A percentile compares a stretch with the other conserved stretches of the same genome.
phyloP scores from a whole-genome alignment of 1,140 invertebrate species.

The Dendrolimus punctatus region DNA sequence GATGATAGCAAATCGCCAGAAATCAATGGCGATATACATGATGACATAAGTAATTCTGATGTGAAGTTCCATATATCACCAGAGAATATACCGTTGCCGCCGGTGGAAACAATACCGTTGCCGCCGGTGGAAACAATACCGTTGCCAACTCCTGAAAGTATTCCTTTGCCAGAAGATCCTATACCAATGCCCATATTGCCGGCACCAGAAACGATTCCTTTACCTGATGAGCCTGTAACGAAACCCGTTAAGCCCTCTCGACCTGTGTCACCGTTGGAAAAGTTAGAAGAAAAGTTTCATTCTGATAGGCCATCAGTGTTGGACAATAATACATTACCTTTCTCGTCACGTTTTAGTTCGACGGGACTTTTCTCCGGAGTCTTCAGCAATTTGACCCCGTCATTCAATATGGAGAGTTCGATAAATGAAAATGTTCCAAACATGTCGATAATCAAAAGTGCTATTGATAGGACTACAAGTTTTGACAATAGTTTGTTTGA shows the following conservation, averaged over 20 bases:
- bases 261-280: constrained; percentile 12
- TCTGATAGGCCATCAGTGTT: constrained; percentile 33
- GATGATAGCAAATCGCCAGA: constrained; percentile 40
- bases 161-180: constrained; percentile 53
- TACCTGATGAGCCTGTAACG: constrained; percentile 44
- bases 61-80: constrained; percentile 40
- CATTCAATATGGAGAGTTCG: constrained; percentile 36
- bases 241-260: constrained; percentile 20
- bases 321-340: constrained; percentile 38
- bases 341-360: constrained; percentile 52
- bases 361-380: constrained; percentile 61
- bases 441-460: constrained; percentile 68
- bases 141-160: constrained; percentile 46
- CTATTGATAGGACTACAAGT: constrained; percentile 68
- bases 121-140: constrained; percentile 55
- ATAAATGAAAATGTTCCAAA: constrained; percentile 63
- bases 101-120: constrained; percentile 50
- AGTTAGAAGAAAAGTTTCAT: constrained; percentile 22
- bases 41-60: constrained; percentile 40
- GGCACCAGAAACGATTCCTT: constrained; percentile 47
- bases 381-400: constrained; percentile 55
- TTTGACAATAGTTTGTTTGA: constrained; percentile 64
- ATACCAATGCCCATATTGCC: constrained; percentile 35
- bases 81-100: constrained; percentile 59
- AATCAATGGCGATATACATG: constrained; percentile 50